phyloP scores from a whole-genome alignment of 2,113 vertebrate species.

The Megaceryle maxima region DNA sequence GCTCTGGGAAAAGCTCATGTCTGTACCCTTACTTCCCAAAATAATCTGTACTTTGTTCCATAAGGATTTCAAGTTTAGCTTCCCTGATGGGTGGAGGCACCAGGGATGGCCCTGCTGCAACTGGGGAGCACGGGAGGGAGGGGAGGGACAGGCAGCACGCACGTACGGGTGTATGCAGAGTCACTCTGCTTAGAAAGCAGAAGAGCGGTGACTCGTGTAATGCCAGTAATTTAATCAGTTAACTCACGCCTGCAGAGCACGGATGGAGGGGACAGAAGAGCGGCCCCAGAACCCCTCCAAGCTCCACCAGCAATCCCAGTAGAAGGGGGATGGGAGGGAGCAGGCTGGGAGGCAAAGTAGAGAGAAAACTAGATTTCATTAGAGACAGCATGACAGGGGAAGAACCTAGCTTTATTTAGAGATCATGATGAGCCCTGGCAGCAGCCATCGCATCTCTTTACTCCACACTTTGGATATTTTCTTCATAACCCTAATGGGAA shows the following conservation, averaged over 20 bases:
- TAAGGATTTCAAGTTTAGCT: neutral
- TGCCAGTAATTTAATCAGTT: conserved; percentile 21
- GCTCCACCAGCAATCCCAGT: neutral
- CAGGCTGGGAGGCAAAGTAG: accelerated
- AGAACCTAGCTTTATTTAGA: accelerated
- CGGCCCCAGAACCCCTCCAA: neutral
- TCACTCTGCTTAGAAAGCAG: conserved; percentile 55
- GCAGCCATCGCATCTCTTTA: neutral
- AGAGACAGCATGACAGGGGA: accelerated
- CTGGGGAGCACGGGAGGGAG: neutral
- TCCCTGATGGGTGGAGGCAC: no score
- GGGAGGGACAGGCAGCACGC: neutral
- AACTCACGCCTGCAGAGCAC: conserved; percentile 14
- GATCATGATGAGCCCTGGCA: neutral
- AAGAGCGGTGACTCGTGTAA: conserved; percentile 47
- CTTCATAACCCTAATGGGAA: neutral
- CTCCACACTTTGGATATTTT: neutral
- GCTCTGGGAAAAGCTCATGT: neutral
- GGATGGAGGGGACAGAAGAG: neutral
- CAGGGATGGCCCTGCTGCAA: neutral
- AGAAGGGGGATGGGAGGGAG: neutral
- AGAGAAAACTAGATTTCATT: neutral
- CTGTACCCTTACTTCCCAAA: neutral
- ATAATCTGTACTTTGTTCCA: neutral
- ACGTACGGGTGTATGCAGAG: neutral